A percentile compares a stretch with the other conserved stretches of the same genome.
Conservation (phyloP, 1,140 invertebrate species). For the Andrena cerasifolii region DNA sequence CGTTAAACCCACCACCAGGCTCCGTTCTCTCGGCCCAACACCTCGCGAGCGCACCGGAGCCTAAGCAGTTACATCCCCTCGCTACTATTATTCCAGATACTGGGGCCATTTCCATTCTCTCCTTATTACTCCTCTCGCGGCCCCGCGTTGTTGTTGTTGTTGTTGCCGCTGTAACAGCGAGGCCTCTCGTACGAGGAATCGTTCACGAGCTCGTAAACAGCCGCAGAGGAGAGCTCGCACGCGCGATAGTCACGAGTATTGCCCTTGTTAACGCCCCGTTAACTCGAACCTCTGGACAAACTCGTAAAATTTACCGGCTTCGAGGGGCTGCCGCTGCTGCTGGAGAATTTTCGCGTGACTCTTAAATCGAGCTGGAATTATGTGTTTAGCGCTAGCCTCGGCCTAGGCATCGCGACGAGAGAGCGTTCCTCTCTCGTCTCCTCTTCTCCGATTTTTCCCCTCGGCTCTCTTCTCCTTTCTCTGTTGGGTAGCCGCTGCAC, state of each 20-base stretch:
- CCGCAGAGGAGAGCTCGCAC: constrained; percentile 62
- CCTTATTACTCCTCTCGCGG: constrained; percentile 3
- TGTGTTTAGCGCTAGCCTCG: constrained; percentile 29
- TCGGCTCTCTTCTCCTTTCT: too few relatives aligned
- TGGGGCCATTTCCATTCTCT: constrained; percentile 15
- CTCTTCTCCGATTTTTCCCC: neutral
- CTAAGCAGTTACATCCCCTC: neutral
- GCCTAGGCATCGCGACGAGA: neutral
- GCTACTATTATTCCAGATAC: constrained; percentile 37
- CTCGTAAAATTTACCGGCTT: constrained; percentile 63
- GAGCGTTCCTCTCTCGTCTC: neutral
- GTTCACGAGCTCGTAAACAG: constrained; percentile 73
- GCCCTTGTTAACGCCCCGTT: constrained; percentile 69
- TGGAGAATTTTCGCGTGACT: constrained; percentile 44
- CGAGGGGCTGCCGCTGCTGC: constrained; percentile 29
- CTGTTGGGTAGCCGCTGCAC: too few relatives aligned
- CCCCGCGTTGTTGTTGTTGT: neutral
- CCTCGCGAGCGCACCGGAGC: neutral
- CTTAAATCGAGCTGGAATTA: constrained; percentile 37
- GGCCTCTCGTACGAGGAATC: constrained; percentile 54
- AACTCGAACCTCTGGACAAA: constrained; percentile 69
- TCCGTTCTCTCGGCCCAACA: neutral
- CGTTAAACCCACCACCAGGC: neutral
- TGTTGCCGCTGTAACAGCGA: constrained; percentile 25
- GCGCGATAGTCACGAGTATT: constrained; percentile 68